A percentile compares a stretch with the other conserved stretches of the same genome.
Conservation (phyloP, 2,888 invertebrate genomes). For the Xylota segnis region DNA sequence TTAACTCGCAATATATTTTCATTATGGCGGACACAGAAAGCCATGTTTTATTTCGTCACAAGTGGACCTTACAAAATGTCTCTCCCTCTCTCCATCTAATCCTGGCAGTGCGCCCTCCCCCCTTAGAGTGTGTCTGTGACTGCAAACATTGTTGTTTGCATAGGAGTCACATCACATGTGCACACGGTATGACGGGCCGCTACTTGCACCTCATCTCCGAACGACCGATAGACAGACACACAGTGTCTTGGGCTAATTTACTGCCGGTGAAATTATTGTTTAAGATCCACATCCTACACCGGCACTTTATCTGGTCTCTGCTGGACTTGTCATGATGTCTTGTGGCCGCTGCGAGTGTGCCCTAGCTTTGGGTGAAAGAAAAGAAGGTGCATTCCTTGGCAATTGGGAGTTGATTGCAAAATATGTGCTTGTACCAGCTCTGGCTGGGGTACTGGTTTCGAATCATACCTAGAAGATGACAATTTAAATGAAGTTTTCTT, state of each 20-base stretch:
- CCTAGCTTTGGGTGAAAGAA: constrained; percentile 43
- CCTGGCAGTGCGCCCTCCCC: constrained; percentile 9
- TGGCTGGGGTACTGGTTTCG: constrained; percentile 5
- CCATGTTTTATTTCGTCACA: constrained; percentile 85
- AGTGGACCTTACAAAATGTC: constrained; percentile 84
- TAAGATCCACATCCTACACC: constrained; percentile 74
- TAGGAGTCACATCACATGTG: constrained; percentile 47
- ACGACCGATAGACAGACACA: constrained; percentile 22
- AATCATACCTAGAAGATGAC: constrained; percentile 57
- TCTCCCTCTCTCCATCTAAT: constrained; percentile 78
- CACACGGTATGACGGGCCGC: constrained; percentile 29
- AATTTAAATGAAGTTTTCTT: constrained; percentile 60
- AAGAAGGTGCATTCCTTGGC: constrained; percentile 62
- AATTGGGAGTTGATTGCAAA: constrained; percentile 75
- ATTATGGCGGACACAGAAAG: constrained; percentile 84
- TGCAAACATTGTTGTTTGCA: constrained; percentile 40
- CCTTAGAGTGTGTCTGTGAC: constrained; percentile 3
- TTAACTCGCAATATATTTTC: constrained; percentile 84
- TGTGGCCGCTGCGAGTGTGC: constrained; percentile 22
- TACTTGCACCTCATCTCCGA: constrained; percentile 34
- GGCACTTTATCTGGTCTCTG: constrained; percentile 42
- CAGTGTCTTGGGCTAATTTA: constrained; percentile 72
- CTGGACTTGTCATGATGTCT: constrained; percentile 69
- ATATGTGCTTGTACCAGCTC: constrained; percentile 58
- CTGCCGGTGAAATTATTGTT: constrained; percentile 74